These are phyloP conservation scores for Drosophila antonietae DNA, from an alignment of 2,888 invertebrate genomes.

Conservation along the genomic window DNA sequence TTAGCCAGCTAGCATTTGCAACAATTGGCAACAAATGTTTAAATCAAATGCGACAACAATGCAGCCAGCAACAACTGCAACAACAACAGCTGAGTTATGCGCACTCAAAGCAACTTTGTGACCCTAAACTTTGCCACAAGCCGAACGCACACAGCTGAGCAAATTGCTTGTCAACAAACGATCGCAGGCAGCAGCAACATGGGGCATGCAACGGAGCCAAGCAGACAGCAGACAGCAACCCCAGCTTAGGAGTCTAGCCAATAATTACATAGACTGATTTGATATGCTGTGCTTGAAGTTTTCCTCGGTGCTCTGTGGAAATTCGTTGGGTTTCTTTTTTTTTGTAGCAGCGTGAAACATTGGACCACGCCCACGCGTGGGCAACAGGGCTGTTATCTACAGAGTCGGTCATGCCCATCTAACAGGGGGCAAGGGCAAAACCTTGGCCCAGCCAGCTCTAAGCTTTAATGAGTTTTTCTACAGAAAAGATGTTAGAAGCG, in stretches of 20 bases:
- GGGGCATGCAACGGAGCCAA: constrained; percentile 12
- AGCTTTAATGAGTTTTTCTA: constrained; percentile 68
- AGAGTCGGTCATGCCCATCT: constrained; percentile 68
- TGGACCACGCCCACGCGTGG: constrained; percentile 70
- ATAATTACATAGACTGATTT: constrained; percentile 73
- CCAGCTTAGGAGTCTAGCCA: constrained; percentile 26
- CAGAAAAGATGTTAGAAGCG: constrained; percentile 8
- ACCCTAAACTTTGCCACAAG: constrained; percentile 63
- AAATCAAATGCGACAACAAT: constrained; percentile 72
- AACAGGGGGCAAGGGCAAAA: constrained; percentile 55
- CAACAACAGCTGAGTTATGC: constrained; percentile 60
- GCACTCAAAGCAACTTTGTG: constrained; percentile 68
- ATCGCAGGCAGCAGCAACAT: constrained; percentile 59
- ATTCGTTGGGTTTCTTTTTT: constrained; percentile 65
- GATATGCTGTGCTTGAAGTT: constrained; percentile 69
- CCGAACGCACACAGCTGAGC: constrained; percentile 59
- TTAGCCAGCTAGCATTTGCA: constrained; percentile 17
- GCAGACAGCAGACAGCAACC: background rate
- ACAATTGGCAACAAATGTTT: constrained; percentile 53
- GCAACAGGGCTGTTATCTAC: constrained; percentile 50
- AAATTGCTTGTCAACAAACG: constrained; percentile 77
- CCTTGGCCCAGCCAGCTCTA: constrained; percentile 64
- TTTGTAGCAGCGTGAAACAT: constrained; percentile 71
- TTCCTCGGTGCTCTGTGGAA: constrained; percentile 57
- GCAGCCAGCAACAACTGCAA: constrained; percentile 18